These are phyloP conservation scores for Muschampia plurimacula DNA, from an alignment of 2,888 invertebrate genomes.

Conservation along the genomic window DNA sequence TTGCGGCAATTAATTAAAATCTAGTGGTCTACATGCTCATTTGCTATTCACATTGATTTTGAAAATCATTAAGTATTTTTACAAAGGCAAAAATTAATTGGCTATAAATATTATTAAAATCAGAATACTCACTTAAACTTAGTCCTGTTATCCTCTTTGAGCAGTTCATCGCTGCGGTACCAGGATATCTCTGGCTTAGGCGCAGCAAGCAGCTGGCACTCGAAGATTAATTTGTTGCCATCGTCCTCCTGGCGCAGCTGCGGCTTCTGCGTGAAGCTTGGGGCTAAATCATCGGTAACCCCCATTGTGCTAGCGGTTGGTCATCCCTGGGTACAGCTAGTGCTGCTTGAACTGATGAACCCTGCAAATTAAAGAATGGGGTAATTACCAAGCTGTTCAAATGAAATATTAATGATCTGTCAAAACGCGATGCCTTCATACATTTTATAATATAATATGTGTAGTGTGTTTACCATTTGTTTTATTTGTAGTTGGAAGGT, in stretches of 20 bases:
- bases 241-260: slow-evolving; percentile 98
- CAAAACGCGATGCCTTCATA: too few relatives aligned
- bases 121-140: slow-evolving; percentile 87
- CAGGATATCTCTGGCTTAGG: slow-evolving; percentile 97
- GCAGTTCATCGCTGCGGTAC: slow-evolving; percentile 95
- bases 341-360: slow-evolving; percentile 50
- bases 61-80: too few relatives aligned
- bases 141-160: slow-evolving; percentile 94
- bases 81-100: too few relatives aligned
- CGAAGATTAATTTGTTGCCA: slow-evolving; percentile 97
- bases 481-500: too few relatives aligned
- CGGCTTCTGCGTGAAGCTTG: slow-evolving; percentile 99
- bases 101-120: not conserved
- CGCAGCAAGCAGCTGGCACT: slow-evolving; percentile 94
- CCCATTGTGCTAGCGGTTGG: slow-evolving; percentile 87
- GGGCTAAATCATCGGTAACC: slow-evolving; percentile 97
- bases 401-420: too few relatives aligned
- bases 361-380: slow-evolving; percentile 51
- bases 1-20: too few relatives aligned
- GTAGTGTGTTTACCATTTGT: too few relatives aligned
- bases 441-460: too few relatives aligned
- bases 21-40: too few relatives aligned
- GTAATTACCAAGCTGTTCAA: not conserved
- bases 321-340: slow-evolving; percentile 72
- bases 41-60: too few relatives aligned